phyloP scores from a whole-genome alignment of 2,113 vertebrate genomes.

The Scomber scombrus region DNA sequence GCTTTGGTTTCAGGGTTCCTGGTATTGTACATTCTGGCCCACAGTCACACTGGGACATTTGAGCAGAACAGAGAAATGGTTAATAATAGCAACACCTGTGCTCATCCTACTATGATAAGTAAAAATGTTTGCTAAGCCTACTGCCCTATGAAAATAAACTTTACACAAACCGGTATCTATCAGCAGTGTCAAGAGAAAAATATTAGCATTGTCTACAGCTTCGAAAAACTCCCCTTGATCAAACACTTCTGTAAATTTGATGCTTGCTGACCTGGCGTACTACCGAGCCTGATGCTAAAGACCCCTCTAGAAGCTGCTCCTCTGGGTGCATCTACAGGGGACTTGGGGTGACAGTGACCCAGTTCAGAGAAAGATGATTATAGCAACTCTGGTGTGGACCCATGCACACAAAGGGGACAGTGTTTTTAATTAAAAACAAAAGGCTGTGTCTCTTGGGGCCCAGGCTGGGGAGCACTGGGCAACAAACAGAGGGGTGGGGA shows the following conservation, averaged over 20 bases:
- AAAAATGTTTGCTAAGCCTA: conserved; percentile 3
- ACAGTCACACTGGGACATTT: conserved; percentile 1
- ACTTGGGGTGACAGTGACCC: conserved; percentile 43
- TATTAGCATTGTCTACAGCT: neutral
- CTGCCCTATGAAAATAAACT: neutral
- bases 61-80: conserved; percentile 1
- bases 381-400: conserved; percentile 38
- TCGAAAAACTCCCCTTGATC: conserved; percentile 7
- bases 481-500: conserved; percentile 45
- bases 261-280: neutral
- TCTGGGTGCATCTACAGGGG: conserved; percentile 14
- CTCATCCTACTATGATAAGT: neutral
- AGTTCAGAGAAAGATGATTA: conserved; percentile 40
- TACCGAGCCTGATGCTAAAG: neutral
- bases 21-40: neutral
- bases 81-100: conserved; percentile 32
- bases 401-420: conserved; percentile 60
- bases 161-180: too few relatives aligned
- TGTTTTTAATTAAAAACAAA: conserved; percentile 77
- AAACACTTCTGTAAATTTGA: conserved; percentile 27
- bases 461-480: conserved; percentile 44
- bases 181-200: too few relatives aligned
- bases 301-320: neutral
- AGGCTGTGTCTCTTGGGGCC: conserved; percentile 61
- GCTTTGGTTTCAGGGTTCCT: conserved; percentile 20